These are phyloP conservation scores for Sebastes schlegelii DNA, from an alignment of 2,113 vertebrate genomes.

Conservation along the genomic window DNA sequence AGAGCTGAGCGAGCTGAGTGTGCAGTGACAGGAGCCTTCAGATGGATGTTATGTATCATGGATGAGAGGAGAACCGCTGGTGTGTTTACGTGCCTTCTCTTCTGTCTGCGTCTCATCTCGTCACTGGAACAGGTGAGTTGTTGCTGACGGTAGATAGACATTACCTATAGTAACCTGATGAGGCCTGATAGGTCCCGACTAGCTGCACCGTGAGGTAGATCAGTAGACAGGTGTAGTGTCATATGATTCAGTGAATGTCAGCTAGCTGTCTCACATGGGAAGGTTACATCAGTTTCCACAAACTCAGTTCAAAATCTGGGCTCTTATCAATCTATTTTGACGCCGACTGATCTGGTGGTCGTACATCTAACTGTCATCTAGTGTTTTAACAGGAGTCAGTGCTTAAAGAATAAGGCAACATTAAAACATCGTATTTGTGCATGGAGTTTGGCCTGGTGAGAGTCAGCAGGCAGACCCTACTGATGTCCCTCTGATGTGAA, in stretches of 20 bases:
- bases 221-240: no score
- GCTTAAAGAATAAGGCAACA: background rate
- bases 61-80: background rate
- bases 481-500: no score
- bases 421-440: no score
- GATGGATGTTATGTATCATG: no score
- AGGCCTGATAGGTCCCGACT: no score
- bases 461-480: no score
- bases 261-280: background rate
- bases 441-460: no score
- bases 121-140: background rate
- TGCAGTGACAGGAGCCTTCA: background rate
- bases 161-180: no score
- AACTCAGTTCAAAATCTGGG: background rate
- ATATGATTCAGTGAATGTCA: background rate
- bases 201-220: background rate
- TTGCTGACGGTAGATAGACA: background rate
- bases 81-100: no score
- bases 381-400: background rate
- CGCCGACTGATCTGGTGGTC: background rate
- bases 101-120: background rate
- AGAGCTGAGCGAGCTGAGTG: fast-evolving
- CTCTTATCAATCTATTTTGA: background rate
- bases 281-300: no score
- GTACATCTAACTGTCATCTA: background rate